A percentile compares a stretch with the other conserved stretches of the same genome.
Conservation (phyloP, 2,113 vertebrate genomes). For the Thamnaconus septentrionalis region DNA sequence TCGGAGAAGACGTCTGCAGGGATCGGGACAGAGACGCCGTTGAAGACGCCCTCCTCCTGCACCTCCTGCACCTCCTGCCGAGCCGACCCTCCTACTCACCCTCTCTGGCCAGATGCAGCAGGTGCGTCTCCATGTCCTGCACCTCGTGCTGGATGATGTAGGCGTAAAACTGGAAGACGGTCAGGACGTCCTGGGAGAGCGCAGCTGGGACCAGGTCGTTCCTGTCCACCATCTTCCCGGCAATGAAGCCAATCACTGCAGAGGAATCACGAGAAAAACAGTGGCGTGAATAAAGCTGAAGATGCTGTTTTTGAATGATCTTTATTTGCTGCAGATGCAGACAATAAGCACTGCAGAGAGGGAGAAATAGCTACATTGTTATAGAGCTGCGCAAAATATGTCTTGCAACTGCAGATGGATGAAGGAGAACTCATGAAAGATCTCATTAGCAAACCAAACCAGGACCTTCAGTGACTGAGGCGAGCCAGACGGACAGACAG, state of each 20-base stretch:
- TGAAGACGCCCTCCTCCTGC: background rate
- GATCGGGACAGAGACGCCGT: background rate
- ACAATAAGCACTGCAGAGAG: too few species aligned
- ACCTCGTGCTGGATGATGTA: slow-evolving; percentile 84
- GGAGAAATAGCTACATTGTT: too few species aligned
- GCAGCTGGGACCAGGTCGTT: slow-evolving; percentile 68
- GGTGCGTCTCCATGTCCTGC: slow-evolving; percentile 83
- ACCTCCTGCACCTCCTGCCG: background rate
- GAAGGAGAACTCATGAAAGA: too few species aligned
- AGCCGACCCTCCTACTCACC: slow-evolving; percentile 65
- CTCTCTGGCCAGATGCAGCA: slow-evolving; percentile 87
- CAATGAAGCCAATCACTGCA: slow-evolving; percentile 84
- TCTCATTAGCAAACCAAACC: too few species aligned
- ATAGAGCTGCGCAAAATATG: too few species aligned
- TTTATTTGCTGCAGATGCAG: too few species aligned
- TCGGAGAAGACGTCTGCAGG: slow-evolving; percentile 79
- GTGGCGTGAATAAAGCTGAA: background rate
- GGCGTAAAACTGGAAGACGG: slow-evolving; percentile 89
- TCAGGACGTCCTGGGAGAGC: slow-evolving; percentile 85
- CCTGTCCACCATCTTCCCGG: slow-evolving; percentile 89
- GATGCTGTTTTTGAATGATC: too few species aligned
- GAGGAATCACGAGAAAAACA: background rate
- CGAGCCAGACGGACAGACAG: too few species aligned
- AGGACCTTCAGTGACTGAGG: too few species aligned
- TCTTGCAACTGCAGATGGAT: too few species aligned